Conservation (phyloP, 2,888 invertebrate genomes). For the Conistra vaccinii region DNA sequence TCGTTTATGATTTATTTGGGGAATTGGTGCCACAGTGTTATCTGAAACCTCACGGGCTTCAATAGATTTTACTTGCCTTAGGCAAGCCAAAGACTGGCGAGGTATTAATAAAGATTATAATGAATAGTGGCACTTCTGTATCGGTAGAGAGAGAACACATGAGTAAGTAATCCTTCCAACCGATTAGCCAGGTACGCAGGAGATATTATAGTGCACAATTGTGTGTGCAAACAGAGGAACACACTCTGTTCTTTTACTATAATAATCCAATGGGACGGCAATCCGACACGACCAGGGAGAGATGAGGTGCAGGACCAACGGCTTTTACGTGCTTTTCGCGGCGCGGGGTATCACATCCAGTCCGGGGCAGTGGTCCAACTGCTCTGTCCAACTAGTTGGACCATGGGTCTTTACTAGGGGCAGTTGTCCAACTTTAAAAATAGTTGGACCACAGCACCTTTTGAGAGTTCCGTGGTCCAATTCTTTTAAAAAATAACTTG, state of each 20-base stretch:
- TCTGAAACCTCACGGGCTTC: not conserved
- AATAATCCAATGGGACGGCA: not conserved
- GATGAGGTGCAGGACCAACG: not conserved
- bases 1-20: not conserved
- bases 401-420: too few species aligned
- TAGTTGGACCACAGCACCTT: too few species aligned
- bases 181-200: not conserved
- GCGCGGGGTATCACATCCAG: not conserved
- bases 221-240: not conserved
- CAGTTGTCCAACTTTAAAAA: too few species aligned
- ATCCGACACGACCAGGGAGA: not conserved
- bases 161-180: not conserved
- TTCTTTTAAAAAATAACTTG: too few species aligned
- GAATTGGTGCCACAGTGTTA: not conserved
- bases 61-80: not conserved
- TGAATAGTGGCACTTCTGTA: not conserved
- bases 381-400: too few species aligned
- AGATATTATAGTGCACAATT: not conserved
- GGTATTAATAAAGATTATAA: not conserved
- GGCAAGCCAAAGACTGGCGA: not conserved
- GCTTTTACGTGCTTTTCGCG: not conserved
- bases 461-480: too few species aligned
- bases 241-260: not conserved
- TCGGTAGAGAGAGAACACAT: not conserved
- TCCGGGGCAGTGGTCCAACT: too few species aligned